Conservation (phyloP, 2,113 vertebrate genomes). For the Piprites chloris region DNA sequence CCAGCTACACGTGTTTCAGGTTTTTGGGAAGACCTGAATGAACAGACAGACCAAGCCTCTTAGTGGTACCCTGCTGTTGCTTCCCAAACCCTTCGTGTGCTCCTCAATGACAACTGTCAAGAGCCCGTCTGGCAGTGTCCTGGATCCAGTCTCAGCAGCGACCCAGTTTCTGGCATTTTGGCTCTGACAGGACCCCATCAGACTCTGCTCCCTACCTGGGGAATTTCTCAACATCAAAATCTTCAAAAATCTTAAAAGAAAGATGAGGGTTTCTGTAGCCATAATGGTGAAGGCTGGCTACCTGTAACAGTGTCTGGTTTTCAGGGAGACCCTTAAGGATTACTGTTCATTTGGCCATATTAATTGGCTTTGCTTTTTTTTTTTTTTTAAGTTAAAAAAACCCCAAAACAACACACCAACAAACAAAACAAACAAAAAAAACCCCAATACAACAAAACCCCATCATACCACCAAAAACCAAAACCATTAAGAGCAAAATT, state of each 20-base stretch:
- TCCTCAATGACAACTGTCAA: background rate
- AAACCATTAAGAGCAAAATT: background rate
- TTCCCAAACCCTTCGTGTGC: rapidly evolving
- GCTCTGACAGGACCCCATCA: background rate
- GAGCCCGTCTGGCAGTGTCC: background rate
- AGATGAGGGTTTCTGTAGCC: background rate
- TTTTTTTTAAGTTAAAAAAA: background rate
- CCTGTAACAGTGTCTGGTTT: background rate
- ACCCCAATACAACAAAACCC: background rate
- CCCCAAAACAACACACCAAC: too few species aligned
- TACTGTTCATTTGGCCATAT: background rate
- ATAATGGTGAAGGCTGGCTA: background rate
- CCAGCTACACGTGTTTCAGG: rapidly evolving
- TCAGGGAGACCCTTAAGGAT: background rate
- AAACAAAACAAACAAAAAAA: too few species aligned
- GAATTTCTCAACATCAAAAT: background rate
- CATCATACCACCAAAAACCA: background rate
- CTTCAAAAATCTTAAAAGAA: background rate
- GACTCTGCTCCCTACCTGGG: background rate
- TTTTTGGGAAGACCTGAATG: rapidly evolving
- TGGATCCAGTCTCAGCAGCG: background rate
- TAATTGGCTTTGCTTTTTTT: background rate
- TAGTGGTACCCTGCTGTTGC: rapidly evolving
- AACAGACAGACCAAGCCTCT: rapidly evolving
- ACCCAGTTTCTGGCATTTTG: background rate